phyloP scores from a whole-genome alignment of 2,797 vertebrate species.

The Melanotaenia nigrans region DNA sequence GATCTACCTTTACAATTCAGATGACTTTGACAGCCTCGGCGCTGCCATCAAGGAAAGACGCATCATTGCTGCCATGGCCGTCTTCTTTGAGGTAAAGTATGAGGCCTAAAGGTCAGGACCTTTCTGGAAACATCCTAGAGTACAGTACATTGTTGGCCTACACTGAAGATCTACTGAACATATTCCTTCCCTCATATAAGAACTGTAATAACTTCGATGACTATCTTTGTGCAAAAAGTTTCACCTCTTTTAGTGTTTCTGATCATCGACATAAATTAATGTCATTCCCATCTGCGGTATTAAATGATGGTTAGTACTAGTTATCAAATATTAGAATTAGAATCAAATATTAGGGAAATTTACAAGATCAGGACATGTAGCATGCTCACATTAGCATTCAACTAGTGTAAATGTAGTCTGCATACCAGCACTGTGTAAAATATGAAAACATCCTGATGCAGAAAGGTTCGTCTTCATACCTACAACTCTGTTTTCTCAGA shows the following conservation, averaged over 20 bases:
- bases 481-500: slow-evolving; percentile 14
- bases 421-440: slow-evolving; percentile 7
- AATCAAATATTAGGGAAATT: too few species aligned
- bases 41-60: slow-evolving; percentile 93
- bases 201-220: slow-evolving; percentile 10
- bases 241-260: not conserved
- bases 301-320: not conserved
- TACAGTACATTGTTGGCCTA: slow-evolving; percentile 2
- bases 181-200: not conserved
- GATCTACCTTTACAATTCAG: slow-evolving; percentile 99
- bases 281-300: slow-evolving; percentile 4
- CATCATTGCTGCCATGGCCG: slow-evolving; percentile 92
- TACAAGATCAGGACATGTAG: slow-evolving; percentile 2
- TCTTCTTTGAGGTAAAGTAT: slow-evolving; percentile 95
- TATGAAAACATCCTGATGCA: slow-evolving; percentile 16
- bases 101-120: slow-evolving; percentile 31
- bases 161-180: not conserved
- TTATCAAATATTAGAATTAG: slow-evolving; percentile 10
- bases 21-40: slow-evolving; percentile 97
- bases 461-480: slow-evolving; percentile 19
- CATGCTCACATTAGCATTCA: slow-evolving; percentile 4
- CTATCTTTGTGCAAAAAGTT: not conserved
- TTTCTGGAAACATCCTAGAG: slow-evolving; percentile 3
- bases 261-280: slow-evolving; percentile 2
- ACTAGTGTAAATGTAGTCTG: not conserved